Evolutionary conservation across 2,797 vertebrate genomes (phyloP).

Genomic region (Leucoraja ocellata): DNA sequence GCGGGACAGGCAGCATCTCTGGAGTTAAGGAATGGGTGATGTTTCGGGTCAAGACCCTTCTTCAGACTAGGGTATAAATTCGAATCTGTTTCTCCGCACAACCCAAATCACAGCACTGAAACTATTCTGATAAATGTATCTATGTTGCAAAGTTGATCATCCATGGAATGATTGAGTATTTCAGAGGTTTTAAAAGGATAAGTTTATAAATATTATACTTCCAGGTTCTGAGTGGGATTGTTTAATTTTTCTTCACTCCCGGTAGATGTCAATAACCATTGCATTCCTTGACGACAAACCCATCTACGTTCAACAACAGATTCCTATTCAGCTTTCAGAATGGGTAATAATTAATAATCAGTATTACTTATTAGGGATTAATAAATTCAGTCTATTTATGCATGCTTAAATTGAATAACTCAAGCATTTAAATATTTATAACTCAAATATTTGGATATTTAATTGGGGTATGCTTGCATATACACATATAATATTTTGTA

Average conservation of each 20-base stretch:
- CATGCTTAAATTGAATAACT: neutral
- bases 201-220: neutral
- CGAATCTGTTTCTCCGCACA: no score
- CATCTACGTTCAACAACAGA: neutral
- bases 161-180: neutral
- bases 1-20: no score
- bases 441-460: no score
- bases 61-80: no score
- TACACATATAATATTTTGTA: neutral
- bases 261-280: neutral
- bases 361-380: neutral
- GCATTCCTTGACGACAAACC: neutral
- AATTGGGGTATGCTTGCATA: neutral
- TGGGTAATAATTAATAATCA: neutral
- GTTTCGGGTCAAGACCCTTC: no score
- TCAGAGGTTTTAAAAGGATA: neutral
- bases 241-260: no score
- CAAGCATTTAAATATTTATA: neutral
- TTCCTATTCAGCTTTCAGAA: neutral
- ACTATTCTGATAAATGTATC: no score
- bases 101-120: neutral
- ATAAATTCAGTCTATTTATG: neutral
- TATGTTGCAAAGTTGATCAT: no score
- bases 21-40: no score
- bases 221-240: neutral